Conservation (phyloP, 2,797 vertebrate species). For the Sparidentex hasta region DNA sequence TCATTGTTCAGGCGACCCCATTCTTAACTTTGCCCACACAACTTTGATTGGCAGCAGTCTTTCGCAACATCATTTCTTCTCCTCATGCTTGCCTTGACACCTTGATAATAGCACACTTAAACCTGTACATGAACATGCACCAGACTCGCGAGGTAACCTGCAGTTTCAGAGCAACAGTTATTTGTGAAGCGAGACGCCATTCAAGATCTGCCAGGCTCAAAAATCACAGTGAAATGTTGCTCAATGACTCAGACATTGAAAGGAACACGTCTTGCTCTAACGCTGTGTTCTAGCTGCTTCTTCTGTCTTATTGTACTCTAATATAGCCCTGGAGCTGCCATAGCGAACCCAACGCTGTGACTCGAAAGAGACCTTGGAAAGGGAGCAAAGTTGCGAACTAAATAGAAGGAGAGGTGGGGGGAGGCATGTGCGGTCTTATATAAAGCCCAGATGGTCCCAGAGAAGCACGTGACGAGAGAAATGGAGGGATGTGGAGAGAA, state of each 20-base stretch:
- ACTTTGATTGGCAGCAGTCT: background rate
- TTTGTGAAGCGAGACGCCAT: background rate
- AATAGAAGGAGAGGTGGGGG: slow-evolving; percentile 25
- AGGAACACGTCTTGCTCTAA: background rate
- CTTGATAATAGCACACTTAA: no score
- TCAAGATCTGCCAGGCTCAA: background rate
- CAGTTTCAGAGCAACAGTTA: background rate
- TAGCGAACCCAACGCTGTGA: slow-evolving; percentile 11
- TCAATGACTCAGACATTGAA: background rate
- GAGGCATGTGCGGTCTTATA: slow-evolving; percentile 74
- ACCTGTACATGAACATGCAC: no score
- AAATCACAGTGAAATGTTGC: background rate
- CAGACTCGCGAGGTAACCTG: no score
- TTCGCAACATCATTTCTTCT: background rate
- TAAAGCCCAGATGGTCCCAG: slow-evolving; percentile 84
- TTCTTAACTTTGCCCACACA: background rate
- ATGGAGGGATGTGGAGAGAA: slow-evolving; percentile 42
- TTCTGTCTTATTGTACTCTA: background rate
- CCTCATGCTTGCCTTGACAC: background rate
- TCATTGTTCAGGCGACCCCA: background rate
- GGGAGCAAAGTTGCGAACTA: slow-evolving; percentile 45
- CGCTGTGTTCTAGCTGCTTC: background rate
- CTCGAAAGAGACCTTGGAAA: slow-evolving; percentile 44
- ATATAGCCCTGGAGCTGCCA: background rate
- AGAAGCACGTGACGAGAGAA: slow-evolving; percentile 66